phyloP scores from a whole-genome alignment of 2,888 invertebrate species.

The Aspidiotus destructor region DNA sequence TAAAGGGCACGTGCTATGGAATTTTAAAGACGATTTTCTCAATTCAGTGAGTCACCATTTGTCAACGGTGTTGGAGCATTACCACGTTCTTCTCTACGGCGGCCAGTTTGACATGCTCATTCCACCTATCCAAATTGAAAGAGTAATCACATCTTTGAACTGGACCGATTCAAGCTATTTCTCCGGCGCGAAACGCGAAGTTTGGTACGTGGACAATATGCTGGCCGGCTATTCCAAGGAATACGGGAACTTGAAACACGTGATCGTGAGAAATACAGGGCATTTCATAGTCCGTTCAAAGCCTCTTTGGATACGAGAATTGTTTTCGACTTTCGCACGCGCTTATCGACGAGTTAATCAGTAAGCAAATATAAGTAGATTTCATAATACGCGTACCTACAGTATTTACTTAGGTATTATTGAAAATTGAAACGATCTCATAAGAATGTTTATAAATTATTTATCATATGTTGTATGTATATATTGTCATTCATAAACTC shows the following conservation, averaged over 20 bases:
- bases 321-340: too few relatives aligned
- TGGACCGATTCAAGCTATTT: slow-evolving; percentile 59
- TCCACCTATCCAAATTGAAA: slow-evolving; percentile 72
- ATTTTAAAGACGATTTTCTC: slow-evolving; percentile 68
- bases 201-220: slow-evolving; percentile 55
- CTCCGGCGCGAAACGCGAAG: slow-evolving; percentile 52
- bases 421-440: too few relatives aligned
- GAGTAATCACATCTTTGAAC: slow-evolving; percentile 60
- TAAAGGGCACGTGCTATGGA: slow-evolving; percentile 53
- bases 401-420: too few relatives aligned
- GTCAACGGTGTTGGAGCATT: slow-evolving; percentile 55
- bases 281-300: slow-evolving; percentile 75
- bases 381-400: too few relatives aligned
- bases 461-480: too few relatives aligned
- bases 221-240: slow-evolving; percentile 67
- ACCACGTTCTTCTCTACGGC: slow-evolving; percentile 70
- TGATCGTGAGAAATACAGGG: slow-evolving; percentile 66
- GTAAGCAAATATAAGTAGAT: too few relatives aligned
- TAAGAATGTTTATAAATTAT: too few relatives aligned
- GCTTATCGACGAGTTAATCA: too few relatives aligned
- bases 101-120: slow-evolving; percentile 88
- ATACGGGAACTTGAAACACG: slow-evolving; percentile 60
- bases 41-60: slow-evolving; percentile 66
- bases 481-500: too few relatives aligned
- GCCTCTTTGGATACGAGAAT: slow-evolving; percentile 42